Evolutionary conservation across 2,888 invertebrate genomes (phyloP), one percentile per base, ranked within the genome.

Genomic region (Venusia cambrica): DNA sequence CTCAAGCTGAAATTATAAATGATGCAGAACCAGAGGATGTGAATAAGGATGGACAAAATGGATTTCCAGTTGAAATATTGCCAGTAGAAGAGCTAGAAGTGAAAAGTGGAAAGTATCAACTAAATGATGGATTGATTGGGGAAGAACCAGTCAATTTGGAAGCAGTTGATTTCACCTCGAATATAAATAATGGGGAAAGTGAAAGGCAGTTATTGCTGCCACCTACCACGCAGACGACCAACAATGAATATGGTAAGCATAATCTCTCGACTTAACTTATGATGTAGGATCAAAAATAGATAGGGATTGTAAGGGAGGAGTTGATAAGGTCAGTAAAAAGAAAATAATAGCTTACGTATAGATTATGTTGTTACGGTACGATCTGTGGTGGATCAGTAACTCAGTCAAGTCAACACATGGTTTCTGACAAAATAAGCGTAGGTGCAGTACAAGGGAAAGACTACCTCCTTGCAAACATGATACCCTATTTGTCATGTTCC

Each of bases 31-130:
- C 56, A 30, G 58, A 57, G 30, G 46, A 6, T 8, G 17, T 11
- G 12, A 8, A 3, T 18, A 11, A 58, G 34, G 45, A 55, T 1
- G n/a, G n/a, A n/a, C n/a, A n/a, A n/a, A 60, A 64, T 6, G 62
- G 62, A 31, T 45, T 56, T 12, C 67, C 70, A 3, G 66, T 73
- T 4, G 81, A 83, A 51, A 47, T 72, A 7, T 17, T 77, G 34
- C 50, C 67, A 8, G 64, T 50, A 2, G 62, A 64, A 7, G 45
- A 55, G 3, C 44, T 85, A 28, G 57, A 71, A 46, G 67, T 81
- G 4, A 73, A 62, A 38, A 83, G 70, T 65, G 87, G 87, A 21
- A 85, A 76, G 36, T 87, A 85, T 52, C 84, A 87, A 10, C 50
- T 75, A 1, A 71, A 72, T 33, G 81, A 80, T 57, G 73, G 61